A percentile compares a stretch with the other conserved stretches of the same genome.
Conservation (phyloP, 2,113 vertebrate species). For the Syrrhaptes paradoxus region DNA sequence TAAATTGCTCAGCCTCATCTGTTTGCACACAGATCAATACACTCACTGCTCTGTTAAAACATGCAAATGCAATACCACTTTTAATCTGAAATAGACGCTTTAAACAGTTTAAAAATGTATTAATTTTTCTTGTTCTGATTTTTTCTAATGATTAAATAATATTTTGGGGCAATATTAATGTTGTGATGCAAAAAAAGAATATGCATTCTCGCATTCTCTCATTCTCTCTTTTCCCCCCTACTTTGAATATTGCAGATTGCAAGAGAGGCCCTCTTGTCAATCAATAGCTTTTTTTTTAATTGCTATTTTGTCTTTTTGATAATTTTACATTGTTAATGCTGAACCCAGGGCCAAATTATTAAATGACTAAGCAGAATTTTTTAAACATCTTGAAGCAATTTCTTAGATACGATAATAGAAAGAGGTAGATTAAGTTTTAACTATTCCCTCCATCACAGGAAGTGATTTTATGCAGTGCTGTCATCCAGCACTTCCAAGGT, state of each 20-base stretch:
- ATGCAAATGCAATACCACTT: not conserved
- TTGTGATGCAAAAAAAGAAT: not conserved
- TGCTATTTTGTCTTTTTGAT: not conserved
- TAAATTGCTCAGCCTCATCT: not conserved
- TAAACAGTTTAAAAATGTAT: not conserved
- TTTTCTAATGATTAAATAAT: not conserved
- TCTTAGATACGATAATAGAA: not conserved
- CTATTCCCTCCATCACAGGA: not conserved
- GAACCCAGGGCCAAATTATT: not conserved
- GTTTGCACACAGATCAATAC: not conserved
- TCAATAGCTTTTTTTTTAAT: too few species aligned
- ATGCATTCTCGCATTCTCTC: not conserved
- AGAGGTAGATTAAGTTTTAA: not conserved
- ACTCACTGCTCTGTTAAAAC: not conserved
- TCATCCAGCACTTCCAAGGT: not conserved
- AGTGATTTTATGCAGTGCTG: not conserved
- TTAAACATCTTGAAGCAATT: not conserved
- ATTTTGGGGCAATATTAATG: not conserved
- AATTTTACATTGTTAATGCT: not conserved
- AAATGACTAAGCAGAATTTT: not conserved
- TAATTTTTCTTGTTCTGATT: not conserved
- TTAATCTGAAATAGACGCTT: not conserved
- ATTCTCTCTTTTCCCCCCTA: not conserved
- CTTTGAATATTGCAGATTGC: rapidly evolving
- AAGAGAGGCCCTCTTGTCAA: not conserved